Base-by-base conservation (phyloP, 2,113 vertebrate genomes). In the Gallinago undulata region DNA sequence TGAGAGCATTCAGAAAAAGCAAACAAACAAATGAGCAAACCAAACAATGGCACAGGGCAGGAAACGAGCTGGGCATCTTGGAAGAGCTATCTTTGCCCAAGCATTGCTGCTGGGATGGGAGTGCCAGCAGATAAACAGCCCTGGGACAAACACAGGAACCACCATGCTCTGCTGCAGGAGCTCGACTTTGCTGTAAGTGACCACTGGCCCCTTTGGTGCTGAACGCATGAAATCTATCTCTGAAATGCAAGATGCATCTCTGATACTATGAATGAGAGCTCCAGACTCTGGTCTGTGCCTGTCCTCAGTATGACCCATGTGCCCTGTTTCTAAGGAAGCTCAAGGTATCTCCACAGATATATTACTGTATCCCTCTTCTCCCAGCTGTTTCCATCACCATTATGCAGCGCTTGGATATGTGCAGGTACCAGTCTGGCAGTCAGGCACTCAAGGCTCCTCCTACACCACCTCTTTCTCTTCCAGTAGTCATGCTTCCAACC, bases 1-100 rank as follows among this genome's bases (percentile, higher is more conserved):
- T 93, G 91, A 90, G 94, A 94, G 91, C 96, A 93, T 85, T 96
- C 81, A 96, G 94, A 91, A 94, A 93, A 95, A 66, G 48, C 39
- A 96, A 95, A 90, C 87, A 97, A 95, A 95, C 77, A 94, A 90
- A 93, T 13, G 13, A 92, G 83, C 62, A 91, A 87, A 66, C 27
- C 84, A 94, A 95, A 94, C 89, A 94, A 79, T 82, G 63, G 77
- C 91, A 94, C 84, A 84, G 69, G 33, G 62, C 57, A 95, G 91
- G 81, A 94, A 89, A 96, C 1, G 4, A 84, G 30, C 39, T 15
- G 74, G 53, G 66, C 74, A 91, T 60, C 74, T 94, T 87, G 1
- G 1, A 81, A 81, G 77, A 68, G 48, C 76, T 91, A 56, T 96
- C 86, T 66, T 92, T 28, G 1, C 83, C 53, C 6, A 0, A 51